These are phyloP conservation scores for Piprites chloris DNA, from an alignment of 2,113 vertebrate genomes.

Conservation along the genomic window DNA sequence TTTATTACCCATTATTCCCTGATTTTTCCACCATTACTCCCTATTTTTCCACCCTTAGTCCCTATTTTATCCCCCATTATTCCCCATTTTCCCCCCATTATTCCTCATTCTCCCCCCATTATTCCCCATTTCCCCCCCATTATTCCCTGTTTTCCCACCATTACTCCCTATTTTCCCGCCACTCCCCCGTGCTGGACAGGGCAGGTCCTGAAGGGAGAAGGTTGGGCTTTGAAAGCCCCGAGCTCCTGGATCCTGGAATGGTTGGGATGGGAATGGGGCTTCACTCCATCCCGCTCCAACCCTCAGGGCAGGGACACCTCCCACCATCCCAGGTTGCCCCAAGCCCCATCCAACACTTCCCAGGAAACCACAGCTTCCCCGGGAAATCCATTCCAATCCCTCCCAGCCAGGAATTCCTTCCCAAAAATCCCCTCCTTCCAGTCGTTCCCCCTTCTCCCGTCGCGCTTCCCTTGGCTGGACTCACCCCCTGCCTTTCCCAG, in stretches of 20 bases:
- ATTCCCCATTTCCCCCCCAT: too few species aligned
- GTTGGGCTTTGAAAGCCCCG: background rate
- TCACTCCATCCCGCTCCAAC: background rate
- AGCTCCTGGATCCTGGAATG: too few species aligned
- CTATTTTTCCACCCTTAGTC: too few species aligned
- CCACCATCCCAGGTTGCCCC: rapidly evolving
- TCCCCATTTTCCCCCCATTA: too few species aligned
- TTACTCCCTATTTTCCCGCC: too few species aligned
- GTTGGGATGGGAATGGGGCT: too few species aligned
- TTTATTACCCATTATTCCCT: too few species aligned
- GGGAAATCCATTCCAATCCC: background rate
- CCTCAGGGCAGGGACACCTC: background rate
- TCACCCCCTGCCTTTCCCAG: too few species aligned
- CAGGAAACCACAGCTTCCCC: background rate
- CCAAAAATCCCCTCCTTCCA: background rate
- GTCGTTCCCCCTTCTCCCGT: rapidly evolving
- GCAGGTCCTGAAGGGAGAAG: background rate
- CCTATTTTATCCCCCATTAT: too few species aligned
- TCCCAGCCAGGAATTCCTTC: background rate
- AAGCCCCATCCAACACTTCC: background rate
- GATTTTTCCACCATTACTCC: too few species aligned
- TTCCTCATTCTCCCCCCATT: too few species aligned
- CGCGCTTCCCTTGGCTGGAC: background rate
- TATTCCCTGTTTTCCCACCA: too few species aligned
- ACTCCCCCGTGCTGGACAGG: background rate